These are phyloP conservation scores for Poicephalus meyeri DNA, from an alignment of 2,113 vertebrate genomes.

Conservation along the genomic window DNA sequence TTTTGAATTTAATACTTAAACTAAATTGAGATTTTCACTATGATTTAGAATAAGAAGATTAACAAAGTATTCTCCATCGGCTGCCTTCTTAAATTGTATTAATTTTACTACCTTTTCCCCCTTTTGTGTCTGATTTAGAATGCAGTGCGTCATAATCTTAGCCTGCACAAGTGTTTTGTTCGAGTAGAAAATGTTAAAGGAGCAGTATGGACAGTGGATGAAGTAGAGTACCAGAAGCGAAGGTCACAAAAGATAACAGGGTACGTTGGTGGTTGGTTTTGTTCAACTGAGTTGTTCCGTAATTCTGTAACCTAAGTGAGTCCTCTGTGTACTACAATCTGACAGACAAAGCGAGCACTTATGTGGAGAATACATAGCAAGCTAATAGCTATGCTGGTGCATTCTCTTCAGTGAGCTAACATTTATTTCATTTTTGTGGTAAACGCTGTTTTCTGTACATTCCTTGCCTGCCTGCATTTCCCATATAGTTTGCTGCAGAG, in stretches of 20 bases:
- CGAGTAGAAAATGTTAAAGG: constrained; percentile 99
- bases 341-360: constrained; percentile 60
- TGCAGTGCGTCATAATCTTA: constrained; percentile 98
- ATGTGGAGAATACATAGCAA: constrained; percentile 15
- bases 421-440: constrained; percentile 58
- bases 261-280: constrained; percentile 79
- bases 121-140: constrained; percentile 85
- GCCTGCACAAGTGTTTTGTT: constrained; percentile 99
- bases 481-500: neutral
- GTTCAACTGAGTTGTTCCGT: constrained; percentile 64
- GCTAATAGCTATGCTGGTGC: constrained; percentile 41
- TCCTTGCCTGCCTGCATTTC: constrained; percentile 17
- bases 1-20: constrained; percentile 78
- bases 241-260: constrained; percentile 99
- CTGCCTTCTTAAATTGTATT: constrained; percentile 75
- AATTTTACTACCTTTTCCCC: constrained; percentile 71
- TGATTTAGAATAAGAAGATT: constrained; percentile 77
- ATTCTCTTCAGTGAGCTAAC: constrained; percentile 53
- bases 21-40: constrained; percentile 72
- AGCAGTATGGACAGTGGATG: constrained; percentile 98
- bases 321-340: constrained; percentile 55
- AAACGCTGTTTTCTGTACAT: constrained; percentile 35
- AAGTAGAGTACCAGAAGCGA: constrained; percentile 99
- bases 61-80: constrained; percentile 62
- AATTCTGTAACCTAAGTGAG: constrained; percentile 52